Evolutionary conservation across 64 coral and sea anemone species (phyloP), one percentile per base, ranked within the genome.

Genomic region (Dendronephthya gigantea): DNA sequence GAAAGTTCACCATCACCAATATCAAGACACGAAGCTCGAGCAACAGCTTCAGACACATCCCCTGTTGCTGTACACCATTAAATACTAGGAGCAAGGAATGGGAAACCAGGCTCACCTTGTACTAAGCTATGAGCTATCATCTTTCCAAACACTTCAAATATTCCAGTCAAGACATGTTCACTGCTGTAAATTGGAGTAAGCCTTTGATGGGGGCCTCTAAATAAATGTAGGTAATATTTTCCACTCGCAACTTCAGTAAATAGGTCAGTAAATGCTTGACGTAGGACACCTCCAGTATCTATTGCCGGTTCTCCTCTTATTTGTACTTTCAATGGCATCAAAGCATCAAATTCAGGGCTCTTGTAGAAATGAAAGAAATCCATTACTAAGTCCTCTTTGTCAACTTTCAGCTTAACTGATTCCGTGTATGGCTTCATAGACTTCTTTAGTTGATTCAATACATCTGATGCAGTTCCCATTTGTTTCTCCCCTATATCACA

Each of bases 1-100:
- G 66, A 69, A 55, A 89, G 88, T 39, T 92, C 91, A 25, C 35
- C 38, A 49, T 93, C 88, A 84, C 43, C 62, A 37, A 93, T 82
- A 90, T 90, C 88, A 39, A 81, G n/a, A 17, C 37, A 49, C 39
- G 91, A 89, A 51, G 88, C 84, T 81, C 85, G 86, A 32, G 51
- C 39, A 49, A 89, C 82, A 49, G 87, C 87, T 83, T 86, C 55
- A 83, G 82, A 83, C 51, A 93, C 35, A 69, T 93, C 79, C 75
- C 91, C 87, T 89, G 84, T 89, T 48, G 91, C 50, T 74, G 89
- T 83, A 51, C 89, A 92, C 45, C 91, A 85, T 82, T 86, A 92
- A 83, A 89, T 85, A 39, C 72, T 32, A 52, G 91, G 91, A 38
- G 84, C 87, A 12, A 93, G 51, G 50, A 83, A 93, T 30, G 56